phyloP scores from a whole-genome alignment of 1,140 invertebrate genomes.

The Drosophila parabipectinata region DNA sequence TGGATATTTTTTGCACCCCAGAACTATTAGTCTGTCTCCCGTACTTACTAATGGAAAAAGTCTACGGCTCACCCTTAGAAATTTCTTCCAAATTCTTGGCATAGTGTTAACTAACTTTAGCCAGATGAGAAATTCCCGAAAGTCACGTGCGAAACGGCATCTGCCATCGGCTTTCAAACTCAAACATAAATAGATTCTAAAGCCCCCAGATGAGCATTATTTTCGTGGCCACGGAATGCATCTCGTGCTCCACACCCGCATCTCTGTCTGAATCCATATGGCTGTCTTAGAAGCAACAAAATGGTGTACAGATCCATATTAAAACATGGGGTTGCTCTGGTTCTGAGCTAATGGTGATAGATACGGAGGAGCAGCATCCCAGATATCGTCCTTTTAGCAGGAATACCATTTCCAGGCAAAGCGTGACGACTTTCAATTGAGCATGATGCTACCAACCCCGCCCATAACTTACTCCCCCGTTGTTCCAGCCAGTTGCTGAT shows the following conservation, averaged over 20 bases:
- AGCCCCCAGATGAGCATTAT: neutral
- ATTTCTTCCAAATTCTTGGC: neutral
- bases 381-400: constrained; percentile 18
- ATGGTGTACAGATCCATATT: constrained; percentile 36
- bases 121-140: constrained; percentile 29
- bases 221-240: constrained; percentile 4
- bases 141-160: constrained; percentile 61
- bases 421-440: constrained; percentile 73
- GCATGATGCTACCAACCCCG: constrained; percentile 41
- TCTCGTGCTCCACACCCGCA: constrained; percentile 14
- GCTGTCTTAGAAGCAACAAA: constrained; percentile 40
- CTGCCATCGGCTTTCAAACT: constrained; percentile 40
- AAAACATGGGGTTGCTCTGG: constrained; percentile 26
- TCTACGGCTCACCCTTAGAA: neutral
- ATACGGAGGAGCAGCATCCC: constrained; percentile 53
- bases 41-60: too few species aligned
- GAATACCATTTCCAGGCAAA: constrained; percentile 43
- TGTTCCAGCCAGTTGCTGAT: constrained; percentile 50
- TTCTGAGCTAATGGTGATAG: constrained; percentile 52
- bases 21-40: neutral
- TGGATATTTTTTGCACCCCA: neutral
- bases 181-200: constrained; percentile 56
- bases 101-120: constrained; percentile 2
- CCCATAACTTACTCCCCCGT: neutral
- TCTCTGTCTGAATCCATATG: constrained; percentile 43